A percentile compares a stretch with the other conserved stretches of the same genome.
These are phyloP conservation scores for Drosophila ironensis DNA, from an alignment of 1,140 invertebrate genomes.

Conservation along the genomic window DNA sequence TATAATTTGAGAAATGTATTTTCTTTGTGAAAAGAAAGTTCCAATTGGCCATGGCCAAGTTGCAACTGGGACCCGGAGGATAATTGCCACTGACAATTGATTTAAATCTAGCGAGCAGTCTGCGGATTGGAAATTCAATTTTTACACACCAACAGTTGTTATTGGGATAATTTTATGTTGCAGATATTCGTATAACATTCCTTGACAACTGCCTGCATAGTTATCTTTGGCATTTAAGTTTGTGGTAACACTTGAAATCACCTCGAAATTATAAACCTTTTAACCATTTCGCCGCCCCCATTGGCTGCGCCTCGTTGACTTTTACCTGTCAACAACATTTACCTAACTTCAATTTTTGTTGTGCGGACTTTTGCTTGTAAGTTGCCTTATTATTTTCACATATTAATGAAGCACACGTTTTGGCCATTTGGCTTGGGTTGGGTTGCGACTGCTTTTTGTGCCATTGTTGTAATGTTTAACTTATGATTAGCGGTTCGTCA, in stretches of 20 bases:
- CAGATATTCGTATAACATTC: not conserved
- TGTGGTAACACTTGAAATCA: not conserved
- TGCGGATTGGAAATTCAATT: too few species aligned
- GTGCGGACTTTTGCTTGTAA: not conserved
- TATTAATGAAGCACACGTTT: slow-evolving; percentile 72
- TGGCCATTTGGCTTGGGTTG: slow-evolving; percentile 32
- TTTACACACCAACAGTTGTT: too few species aligned
- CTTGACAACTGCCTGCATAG: too few species aligned
- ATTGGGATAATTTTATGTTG: not conserved
- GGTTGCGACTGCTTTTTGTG: not conserved
- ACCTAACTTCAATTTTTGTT: slow-evolving; percentile 26
- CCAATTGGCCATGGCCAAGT: slow-evolving; percentile 2
- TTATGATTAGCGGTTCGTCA: slow-evolving; percentile 75
- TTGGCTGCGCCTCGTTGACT: slow-evolving; percentile 55
- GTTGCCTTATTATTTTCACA: slow-evolving; percentile 68
- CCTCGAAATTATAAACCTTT: too few species aligned
- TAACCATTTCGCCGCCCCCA: not conserved
- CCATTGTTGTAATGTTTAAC: slow-evolving; percentile 64
- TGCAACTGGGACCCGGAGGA: not conserved
- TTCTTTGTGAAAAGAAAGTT: slow-evolving; percentile 14
- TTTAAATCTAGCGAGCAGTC: too few species aligned
- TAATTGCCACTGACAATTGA: not conserved
- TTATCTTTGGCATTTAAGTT: too few species aligned
- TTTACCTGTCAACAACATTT: slow-evolving; percentile 41
- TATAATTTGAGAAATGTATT: slow-evolving; percentile 29